Evolutionary conservation across 1,140 invertebrate genomes (phyloP).

Genomic region (Samia ricini): DNA sequence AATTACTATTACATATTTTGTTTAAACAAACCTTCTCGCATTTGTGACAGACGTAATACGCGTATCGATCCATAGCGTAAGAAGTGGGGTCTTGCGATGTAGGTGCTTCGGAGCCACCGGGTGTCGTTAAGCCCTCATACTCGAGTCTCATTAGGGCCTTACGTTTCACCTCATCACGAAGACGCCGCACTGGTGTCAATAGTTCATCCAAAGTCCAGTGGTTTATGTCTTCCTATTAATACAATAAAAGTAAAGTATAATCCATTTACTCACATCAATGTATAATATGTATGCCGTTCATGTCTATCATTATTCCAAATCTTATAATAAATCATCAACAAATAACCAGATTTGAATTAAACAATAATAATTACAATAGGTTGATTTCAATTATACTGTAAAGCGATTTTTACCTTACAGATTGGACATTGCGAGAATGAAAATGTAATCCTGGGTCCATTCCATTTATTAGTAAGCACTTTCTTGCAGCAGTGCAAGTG

Average conservation of each 20-base stretch:
- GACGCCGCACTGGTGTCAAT: constrained; percentile 86
- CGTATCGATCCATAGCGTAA: constrained; percentile 98
- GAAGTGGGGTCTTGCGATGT: constrained; percentile 88
- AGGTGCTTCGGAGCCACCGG: constrained; percentile 77
- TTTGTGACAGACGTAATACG: constrained; percentile 99
- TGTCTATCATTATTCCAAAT: not conserved
- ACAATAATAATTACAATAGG: not conserved
- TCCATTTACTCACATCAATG: not conserved
- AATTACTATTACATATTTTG: no score
- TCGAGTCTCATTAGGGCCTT: constrained; percentile 98
- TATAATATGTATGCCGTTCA: not conserved
- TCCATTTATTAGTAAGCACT: constrained; percentile 93
- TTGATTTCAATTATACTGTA: not conserved
- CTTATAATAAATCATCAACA: not conserved
- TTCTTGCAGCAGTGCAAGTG: constrained; percentile 95
- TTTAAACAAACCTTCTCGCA: constrained; percentile 89
- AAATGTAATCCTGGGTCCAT: constrained; percentile 97
- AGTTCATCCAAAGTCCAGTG: constrained; percentile 89
- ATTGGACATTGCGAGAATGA: constrained; percentile 97
- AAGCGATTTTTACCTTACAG: constrained; percentile 89
- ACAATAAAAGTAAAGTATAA: not conserved
- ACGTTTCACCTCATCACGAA: constrained; percentile 93
- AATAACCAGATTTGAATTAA: not conserved
- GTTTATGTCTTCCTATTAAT: constrained; percentile 84
- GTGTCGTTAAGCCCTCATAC: constrained; percentile 92